phyloP scores from a whole-genome alignment of 2,113 vertebrate genomes.

The Colinus virginianus region DNA sequence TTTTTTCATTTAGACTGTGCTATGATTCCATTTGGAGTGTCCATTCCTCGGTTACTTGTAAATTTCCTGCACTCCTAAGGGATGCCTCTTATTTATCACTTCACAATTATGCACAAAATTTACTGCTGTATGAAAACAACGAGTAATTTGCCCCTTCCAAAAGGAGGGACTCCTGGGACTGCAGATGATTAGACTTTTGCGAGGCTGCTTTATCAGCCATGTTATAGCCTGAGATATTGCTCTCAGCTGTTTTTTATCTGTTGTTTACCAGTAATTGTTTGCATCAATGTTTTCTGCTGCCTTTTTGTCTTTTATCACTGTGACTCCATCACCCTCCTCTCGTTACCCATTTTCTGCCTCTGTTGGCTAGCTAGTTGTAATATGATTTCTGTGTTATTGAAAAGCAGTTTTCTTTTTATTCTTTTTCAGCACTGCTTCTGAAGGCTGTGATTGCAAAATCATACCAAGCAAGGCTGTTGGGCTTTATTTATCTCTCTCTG shows the following conservation, averaged over 20 bases:
- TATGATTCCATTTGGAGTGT: not conserved
- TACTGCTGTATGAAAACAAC: conserved; percentile 20
- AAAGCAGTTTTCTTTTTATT: not conserved
- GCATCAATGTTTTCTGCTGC: not conserved
- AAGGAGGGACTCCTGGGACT: not conserved
- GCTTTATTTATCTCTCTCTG: conserved; percentile 15
- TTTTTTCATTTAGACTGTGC: not conserved
- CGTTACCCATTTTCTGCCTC: conserved; percentile 26
- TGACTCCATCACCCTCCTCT: not conserved
- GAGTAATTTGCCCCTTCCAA: conserved; percentile 2
- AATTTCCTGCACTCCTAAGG: conserved; percentile 16
- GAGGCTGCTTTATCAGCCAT: conserved; percentile 31
- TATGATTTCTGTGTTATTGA: not conserved
- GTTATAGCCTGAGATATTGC: conserved; percentile 30
- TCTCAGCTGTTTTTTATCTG: conserved; percentile 35
- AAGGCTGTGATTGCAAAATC: conserved; percentile 15
- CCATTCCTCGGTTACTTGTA: conserved; percentile 21
- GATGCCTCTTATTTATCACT: conserved; percentile 1
- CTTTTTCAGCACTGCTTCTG: not conserved
- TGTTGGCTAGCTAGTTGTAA: not conserved
- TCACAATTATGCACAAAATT: conserved; percentile 37
- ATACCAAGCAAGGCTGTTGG: not conserved
- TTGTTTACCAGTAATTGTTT: conserved; percentile 31
- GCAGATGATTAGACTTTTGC: not conserved
- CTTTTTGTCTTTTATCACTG: conserved; percentile 24